These are phyloP conservation scores for Aspidoscelis tigris DNA, from an alignment of 2,113 vertebrate species.

Conservation along the genomic window DNA sequence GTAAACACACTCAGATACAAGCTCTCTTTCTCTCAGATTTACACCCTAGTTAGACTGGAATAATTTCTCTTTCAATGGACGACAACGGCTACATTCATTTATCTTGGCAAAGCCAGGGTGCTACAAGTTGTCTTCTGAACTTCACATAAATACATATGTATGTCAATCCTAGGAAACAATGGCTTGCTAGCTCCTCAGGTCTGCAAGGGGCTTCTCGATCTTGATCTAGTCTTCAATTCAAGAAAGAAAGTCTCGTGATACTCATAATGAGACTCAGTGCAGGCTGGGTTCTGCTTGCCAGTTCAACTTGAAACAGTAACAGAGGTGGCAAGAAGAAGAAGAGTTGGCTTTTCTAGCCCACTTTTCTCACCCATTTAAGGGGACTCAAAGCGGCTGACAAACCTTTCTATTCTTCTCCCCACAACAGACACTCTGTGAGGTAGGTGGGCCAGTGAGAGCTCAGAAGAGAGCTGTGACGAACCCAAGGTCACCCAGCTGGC, in stretches of 20 bases:
- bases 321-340: background rate
- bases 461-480: too few relatives aligned
- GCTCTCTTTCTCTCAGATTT: background rate
- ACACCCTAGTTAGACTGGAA: constrained; percentile 3
- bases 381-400: too few relatives aligned
- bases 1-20: background rate
- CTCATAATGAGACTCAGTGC: background rate
- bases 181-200: background rate
- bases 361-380: too few relatives aligned
- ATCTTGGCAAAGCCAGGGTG: background rate
- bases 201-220: background rate
- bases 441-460: too few relatives aligned
- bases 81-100: background rate
- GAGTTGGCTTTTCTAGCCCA: too few relatives aligned
- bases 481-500: too few relatives aligned
- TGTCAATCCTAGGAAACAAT: background rate
- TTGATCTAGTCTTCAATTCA: background rate
- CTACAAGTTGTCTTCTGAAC: background rate
- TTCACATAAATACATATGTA: background rate
- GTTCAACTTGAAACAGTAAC: background rate
- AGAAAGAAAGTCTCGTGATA: background rate
- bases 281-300: background rate
- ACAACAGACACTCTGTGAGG: too few relatives aligned
- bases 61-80: background rate
- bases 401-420: too few relatives aligned